Conservation (phyloP, 2,797 vertebrate species). For the Epinephelus awoara region DNA sequence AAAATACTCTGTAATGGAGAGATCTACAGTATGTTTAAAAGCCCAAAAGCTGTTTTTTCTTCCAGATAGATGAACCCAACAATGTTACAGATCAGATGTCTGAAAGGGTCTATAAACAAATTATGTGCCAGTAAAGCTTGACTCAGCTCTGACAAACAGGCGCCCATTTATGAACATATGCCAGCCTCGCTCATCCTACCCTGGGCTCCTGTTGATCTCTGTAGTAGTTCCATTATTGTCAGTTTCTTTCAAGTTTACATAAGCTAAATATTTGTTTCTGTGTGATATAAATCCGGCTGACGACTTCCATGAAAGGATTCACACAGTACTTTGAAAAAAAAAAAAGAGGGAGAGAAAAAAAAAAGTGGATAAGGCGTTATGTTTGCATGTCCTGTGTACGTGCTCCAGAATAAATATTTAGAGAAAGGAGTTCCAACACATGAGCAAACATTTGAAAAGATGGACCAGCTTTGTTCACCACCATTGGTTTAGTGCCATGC, state of each 20-base stretch:
- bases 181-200: slow-evolving; percentile 20
- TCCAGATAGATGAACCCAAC: slow-evolving; percentile 25
- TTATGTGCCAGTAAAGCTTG: slow-evolving; percentile 38
- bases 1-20: neutral
- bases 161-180: slow-evolving; percentile 26
- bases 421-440: neutral
- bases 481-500: neutral
- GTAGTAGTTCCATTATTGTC: slow-evolving; percentile 26
- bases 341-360: neutral
- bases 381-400: neutral
- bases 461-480: neutral
- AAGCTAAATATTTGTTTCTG: neutral
- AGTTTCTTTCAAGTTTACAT: neutral
- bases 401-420: slow-evolving; percentile 8
- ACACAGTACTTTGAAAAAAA: neutral
- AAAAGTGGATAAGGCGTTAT: neutral
- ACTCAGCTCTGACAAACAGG: slow-evolving; percentile 40
- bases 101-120: slow-evolving; percentile 42
- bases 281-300: slow-evolving; percentile 6
- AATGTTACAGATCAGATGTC: slow-evolving; percentile 40
- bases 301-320: neutral
- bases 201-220: slow-evolving; percentile 17
- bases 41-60: slow-evolving; percentile 21
- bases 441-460: slow-evolving; percentile 14
- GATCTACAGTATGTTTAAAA: slow-evolving; percentile 1